phyloP scores from a whole-genome alignment of 2,888 invertebrate genomes.

The Globia sparganii region DNA sequence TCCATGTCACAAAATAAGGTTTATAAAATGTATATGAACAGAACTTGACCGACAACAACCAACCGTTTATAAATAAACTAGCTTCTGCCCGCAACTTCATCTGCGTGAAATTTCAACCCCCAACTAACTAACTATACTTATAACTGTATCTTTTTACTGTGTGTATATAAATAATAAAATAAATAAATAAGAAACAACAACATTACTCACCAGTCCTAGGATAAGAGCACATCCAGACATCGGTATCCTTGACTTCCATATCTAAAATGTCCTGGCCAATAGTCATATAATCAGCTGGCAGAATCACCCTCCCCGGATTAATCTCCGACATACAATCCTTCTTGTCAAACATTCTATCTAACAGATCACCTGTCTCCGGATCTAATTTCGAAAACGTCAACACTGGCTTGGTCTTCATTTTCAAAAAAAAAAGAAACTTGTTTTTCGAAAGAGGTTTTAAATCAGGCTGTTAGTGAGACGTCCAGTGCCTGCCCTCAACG shows the following conservation, averaged over 20 bases:
- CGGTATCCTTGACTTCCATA: conserved; percentile 93
- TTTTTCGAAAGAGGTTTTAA: conserved; percentile 42
- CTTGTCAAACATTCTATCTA: conserved; percentile 93
- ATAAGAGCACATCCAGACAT: conserved; percentile 96
- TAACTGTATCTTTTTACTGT: too few relatives aligned
- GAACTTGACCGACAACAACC: too few relatives aligned
- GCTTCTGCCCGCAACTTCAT: too few relatives aligned
- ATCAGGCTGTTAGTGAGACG: conserved; percentile 44
- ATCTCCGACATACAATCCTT: conserved; percentile 93
- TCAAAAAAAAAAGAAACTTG: conserved; percentile 20
- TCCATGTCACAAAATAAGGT: too few relatives aligned
- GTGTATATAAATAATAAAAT: too few relatives aligned
- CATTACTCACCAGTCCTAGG: conserved; percentile 95
- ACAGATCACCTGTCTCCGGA: conserved; percentile 89
- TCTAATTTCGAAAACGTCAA: conserved; percentile 91
- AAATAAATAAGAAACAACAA: neutral
- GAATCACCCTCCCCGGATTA: conserved; percentile 92
- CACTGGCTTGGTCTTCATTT: conserved; percentile 83
- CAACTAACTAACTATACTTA: too few relatives aligned
- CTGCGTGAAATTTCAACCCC: too few relatives aligned
- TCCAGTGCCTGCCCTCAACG: conserved; percentile 64
- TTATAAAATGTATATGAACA: too few relatives aligned
- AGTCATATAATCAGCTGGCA: conserved; percentile 93
- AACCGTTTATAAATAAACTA: too few relatives aligned
- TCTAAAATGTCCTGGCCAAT: conserved; percentile 93